Evolutionary conservation across 37 sponge, comb jelly and placozoan genomes (phyloP).

Genomic region (Tethya wilhelma): DNA sequence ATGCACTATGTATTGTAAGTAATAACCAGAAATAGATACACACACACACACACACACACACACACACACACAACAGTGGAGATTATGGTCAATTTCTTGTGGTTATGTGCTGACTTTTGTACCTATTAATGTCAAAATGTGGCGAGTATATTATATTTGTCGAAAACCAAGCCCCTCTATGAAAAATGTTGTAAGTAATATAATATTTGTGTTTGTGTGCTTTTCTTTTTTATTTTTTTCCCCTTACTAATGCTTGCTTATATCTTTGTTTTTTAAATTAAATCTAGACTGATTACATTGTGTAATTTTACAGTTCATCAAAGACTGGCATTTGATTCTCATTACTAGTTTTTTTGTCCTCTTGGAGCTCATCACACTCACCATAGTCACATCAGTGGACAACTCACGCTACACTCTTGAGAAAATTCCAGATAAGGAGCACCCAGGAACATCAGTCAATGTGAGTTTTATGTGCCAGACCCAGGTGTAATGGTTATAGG

Average conservation of each 20-base stretch:
- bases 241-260: too few relatives aligned
- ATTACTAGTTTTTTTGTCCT: too few relatives aligned
- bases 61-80: slow-evolving; percentile 15
- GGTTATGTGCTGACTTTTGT: slow-evolving; percentile 32
- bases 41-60: neutral
- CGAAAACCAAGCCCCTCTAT: slow-evolving; percentile 30
- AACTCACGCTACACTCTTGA: neutral
- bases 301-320: too few relatives aligned
- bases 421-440: neutral
- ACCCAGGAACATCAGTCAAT: too few relatives aligned
- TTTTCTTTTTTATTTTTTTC: too few relatives aligned
- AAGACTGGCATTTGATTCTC: too few relatives aligned
- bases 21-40: too few relatives aligned
- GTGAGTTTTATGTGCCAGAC: too few relatives aligned
- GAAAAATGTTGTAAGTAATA: slow-evolving; percentile 30
- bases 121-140: slow-evolving; percentile 64
- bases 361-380: neutral
- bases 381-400: neutral
- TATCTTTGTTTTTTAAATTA: too few relatives aligned
- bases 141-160: slow-evolving; percentile 53
- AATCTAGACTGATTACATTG: too few relatives aligned
- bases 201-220: neutral
- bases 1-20: too few relatives aligned
- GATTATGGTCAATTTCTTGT: slow-evolving; percentile 17
- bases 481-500: too few relatives aligned